Base-by-base conservation (phyloP, 2,113 vertebrate species). In the Sebastes fasciatus region DNA sequence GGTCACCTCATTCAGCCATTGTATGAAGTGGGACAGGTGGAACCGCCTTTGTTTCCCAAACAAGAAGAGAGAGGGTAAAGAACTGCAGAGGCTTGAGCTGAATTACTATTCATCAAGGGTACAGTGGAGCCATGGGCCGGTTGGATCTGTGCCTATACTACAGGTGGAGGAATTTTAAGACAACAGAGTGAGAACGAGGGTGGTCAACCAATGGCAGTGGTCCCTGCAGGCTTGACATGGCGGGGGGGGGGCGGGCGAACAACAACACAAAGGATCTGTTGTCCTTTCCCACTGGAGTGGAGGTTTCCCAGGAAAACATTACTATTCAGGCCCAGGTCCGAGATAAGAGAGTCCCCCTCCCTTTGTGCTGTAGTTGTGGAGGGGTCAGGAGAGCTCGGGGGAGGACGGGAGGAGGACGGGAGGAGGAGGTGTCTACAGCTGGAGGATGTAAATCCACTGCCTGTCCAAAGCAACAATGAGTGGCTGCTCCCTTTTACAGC, bases 191-290 rank as follows among this genome's bases (percentile, higher is more conserved):
- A 23, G 43, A 55, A 65, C 21, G 68, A 23, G 65, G 74, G 21
- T 67, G 77, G 74, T 76, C 67, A 81, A 16, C 62, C 68, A 75
- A 48, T 77, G 52, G 74, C 5, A 64, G 80, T 60, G 65, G 80
- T 78, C 62, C 58, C 62, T 73, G 75, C 10, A 65, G 76, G 43
- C 23, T 54, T 79, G 71, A 60, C 66, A 55, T 58, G 26, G 73
- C 23, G 58, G 23, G 17, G 21, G 80, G n/a, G 67, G 34, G 45
- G 74, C 71, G 49, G 13, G 9, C 46, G 45, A 65, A 17, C 64
- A 64, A 65, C 58, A 77, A 64, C 82, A 93, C 90, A 93, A 93
- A 89, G 64, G 85, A n/a, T 62, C 81, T 89, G 81, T 90, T 91
- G 91, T 91, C 65, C 61, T 65, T 89, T 85, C 76, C 77, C 80